Base-by-base conservation (phyloP, 2,113 vertebrate genomes). In the Myrmophylax atrothorax region DNA sequence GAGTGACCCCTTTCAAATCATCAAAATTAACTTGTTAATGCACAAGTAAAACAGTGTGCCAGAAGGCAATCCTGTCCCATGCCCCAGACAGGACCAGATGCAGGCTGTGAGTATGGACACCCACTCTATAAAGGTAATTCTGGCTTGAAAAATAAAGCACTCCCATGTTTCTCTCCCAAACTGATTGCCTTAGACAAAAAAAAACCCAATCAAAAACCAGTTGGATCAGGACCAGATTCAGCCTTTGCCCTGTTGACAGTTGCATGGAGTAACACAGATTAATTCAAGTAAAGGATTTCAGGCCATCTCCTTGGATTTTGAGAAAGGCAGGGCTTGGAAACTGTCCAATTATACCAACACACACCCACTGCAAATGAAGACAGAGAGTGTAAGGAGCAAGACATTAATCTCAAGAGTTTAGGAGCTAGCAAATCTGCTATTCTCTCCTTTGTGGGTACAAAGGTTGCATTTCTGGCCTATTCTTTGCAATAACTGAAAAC, bases 81-180 rank as follows among this genome's bases (percentile, higher is more conserved):
- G 35, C 19, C 17, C 59, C 44, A 31, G 10, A 52, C 8, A 44
- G 40, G 31, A 67, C 15, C 18, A 73, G n/a, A n/a, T 12, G 6
- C 1, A 1, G 0, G 0, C 18, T 12, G 4, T 28, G 31, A 47
- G 11, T 38, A 49, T 9, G 12, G 24, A 76, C 66, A 42, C 15
- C 6, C 13, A 10, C 10, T 69, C 60, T 19, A 31, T 25, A 52
- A 83, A 47, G 29, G 46, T 28, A 84, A 52, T 38, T 49, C 20
- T 63, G 38, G 5, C 38, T 53, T 44, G 63, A 44, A 67, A 72
- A 84, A 23, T 23, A 59, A 76, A 87, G 38, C 24, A n/a, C 14
- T 52, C 13, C 20, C n/a, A 8, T 33, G 33, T n/a, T 70, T 56
- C 46, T 55, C 38, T 78, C 24, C 3, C 20, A 62, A 56, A 22